phyloP scores from a whole-genome alignment of 2,888 invertebrate species.

The Cephus rjabovi region DNA sequence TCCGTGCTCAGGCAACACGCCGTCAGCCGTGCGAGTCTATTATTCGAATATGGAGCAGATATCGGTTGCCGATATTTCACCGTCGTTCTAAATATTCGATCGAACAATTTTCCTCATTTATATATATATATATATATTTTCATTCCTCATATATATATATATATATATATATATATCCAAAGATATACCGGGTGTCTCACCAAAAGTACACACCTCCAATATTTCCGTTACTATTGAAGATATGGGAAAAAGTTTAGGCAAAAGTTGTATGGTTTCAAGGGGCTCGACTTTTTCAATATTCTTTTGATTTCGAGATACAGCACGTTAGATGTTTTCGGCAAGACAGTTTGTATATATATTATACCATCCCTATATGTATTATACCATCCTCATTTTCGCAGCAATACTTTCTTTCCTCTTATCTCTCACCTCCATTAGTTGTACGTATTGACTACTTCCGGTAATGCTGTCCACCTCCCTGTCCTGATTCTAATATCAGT shows the following conservation, averaged over 20 bases:
- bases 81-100: not conserved
- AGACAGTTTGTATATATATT: too few species aligned
- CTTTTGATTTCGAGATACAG: too few species aligned
- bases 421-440: not conserved
- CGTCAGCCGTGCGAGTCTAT: constrained; percentile 38
- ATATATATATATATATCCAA: not conserved
- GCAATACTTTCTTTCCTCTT: not conserved
- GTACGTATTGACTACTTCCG: too few species aligned
- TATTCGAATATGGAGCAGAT: constrained; percentile 60
- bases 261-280: too few species aligned
- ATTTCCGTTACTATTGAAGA: too few species aligned
- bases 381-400: not conserved
- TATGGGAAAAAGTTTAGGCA: too few species aligned
- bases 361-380: too few species aligned
- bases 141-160: not conserved
- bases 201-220: too few species aligned
- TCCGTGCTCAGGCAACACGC: constrained; percentile 13
- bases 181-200: too few species aligned
- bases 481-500: not conserved
- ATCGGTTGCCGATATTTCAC: constrained; percentile 59
- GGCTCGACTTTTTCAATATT: too few species aligned
- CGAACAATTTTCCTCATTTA: not conserved
- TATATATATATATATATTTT: not conserved
- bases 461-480: too few species aligned
- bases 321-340: too few species aligned